phyloP scores from a whole-genome alignment of 2,113 vertebrate genomes.

The Sialia sialis region DNA sequence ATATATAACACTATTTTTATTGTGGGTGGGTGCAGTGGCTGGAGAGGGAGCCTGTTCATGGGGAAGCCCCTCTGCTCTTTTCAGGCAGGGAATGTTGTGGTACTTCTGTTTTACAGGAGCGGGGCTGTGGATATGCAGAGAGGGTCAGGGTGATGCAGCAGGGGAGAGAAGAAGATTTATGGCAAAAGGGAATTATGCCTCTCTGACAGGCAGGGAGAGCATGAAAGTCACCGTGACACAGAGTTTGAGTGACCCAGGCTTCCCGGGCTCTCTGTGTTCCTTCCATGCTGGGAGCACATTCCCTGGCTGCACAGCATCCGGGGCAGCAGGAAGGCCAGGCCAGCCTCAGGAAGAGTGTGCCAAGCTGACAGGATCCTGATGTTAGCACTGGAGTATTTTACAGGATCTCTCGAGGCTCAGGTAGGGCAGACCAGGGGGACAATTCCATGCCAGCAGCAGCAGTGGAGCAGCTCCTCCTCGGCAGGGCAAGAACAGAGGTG shows the following conservation, averaged over 20 bases:
- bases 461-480: not conserved
- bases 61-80: not conserved
- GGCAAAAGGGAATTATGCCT: accelerated
- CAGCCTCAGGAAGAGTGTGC: not conserved
- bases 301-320: not conserved
- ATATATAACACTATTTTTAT: not conserved
- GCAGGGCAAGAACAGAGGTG: not conserved
- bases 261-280: not conserved
- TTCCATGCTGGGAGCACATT: accelerated
- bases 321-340: not conserved
- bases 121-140: accelerated
- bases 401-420: not conserved
- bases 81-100: not conserved
- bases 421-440: not conserved
- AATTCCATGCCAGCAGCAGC: not conserved
- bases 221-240: accelerated
- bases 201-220: not conserved
- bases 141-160: not conserved
- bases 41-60: not conserved
- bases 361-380: not conserved
- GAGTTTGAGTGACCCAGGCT: not conserved
- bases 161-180: not conserved
- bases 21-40: not conserved
- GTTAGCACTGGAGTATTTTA: accelerated
- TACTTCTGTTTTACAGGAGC: not conserved